A percentile compares a stretch with the other conserved stretches of the same genome.
Conservation (phyloP, 2,888 invertebrate species). For the Empis livida region DNA sequence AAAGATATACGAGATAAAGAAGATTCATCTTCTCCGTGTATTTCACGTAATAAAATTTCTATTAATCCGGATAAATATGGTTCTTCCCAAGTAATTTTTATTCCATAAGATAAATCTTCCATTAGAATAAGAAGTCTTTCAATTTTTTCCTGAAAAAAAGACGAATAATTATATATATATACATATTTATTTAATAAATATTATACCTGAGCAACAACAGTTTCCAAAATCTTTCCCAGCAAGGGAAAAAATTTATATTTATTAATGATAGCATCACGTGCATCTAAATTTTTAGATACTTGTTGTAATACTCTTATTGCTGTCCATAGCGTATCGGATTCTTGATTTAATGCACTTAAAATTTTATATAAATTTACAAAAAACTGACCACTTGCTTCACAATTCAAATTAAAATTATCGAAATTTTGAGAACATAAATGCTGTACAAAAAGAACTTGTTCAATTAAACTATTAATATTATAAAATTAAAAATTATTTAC, state of each 20-base stretch:
- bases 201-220: conserved; percentile 16
- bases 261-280: conserved; percentile 22
- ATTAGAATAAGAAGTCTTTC: conserved; percentile 22
- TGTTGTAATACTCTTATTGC: conserved; percentile 27
- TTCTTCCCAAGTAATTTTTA: conserved; percentile 68
- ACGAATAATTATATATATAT: neutral
- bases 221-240: conserved; percentile 22
- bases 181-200: neutral
- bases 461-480: too few species aligned
- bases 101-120: conserved; percentile 64
- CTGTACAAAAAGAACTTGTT: too few species aligned
- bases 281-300: conserved; percentile 26
- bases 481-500: too few species aligned
- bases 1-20: conserved; percentile 38
- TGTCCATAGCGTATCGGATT: conserved; percentile 26
- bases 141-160: conserved; percentile 19
- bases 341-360: conserved; percentile 15
- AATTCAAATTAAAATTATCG: neutral
- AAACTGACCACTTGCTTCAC: neutral
- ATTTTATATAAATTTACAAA: neutral
- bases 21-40: conserved; percentile 34
- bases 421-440: neutral
- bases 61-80: conserved; percentile 56
- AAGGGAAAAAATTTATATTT: conserved; percentile 30
- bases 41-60: conserved; percentile 52